A percentile compares a stretch with the other conserved stretches of the same genome.
phyloP scores from a whole-genome alignment of 2,797 vertebrate genomes.

The Dallia pectoralis region DNA sequence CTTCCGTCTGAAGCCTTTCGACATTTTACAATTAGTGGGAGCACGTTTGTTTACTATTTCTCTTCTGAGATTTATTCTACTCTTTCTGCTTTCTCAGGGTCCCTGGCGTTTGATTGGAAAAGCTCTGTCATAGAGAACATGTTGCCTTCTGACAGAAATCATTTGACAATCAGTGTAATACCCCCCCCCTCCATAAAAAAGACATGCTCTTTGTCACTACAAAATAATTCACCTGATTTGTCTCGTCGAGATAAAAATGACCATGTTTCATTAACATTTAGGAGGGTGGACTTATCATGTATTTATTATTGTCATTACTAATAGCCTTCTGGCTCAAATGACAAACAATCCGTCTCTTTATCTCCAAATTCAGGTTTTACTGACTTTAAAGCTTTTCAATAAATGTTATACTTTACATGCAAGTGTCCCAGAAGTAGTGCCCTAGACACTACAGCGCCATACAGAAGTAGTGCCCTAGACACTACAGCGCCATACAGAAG shows the following conservation, averaged over 20 bases:
- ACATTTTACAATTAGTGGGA: not conserved
- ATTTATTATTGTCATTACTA: not conserved
- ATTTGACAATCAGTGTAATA: not conserved
- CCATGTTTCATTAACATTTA: not conserved
- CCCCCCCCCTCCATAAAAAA: not conserved
- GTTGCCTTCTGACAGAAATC: too few relatives aligned
- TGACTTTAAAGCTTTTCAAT: not conserved
- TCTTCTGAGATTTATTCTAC: not conserved
- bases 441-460: too few relatives aligned
- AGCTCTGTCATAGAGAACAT: not conserved
- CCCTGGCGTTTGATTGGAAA: slow-evolving; percentile 4
- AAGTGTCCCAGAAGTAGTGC: not conserved
- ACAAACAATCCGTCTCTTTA: not conserved
- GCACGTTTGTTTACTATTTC: not conserved
- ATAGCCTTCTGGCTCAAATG: not conserved
- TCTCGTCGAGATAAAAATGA: too few relatives aligned
- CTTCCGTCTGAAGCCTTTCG: not conserved
- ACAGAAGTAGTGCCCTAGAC: too few relatives aligned
- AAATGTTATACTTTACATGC: not conserved
- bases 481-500: too few relatives aligned
- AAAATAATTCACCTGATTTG: too few relatives aligned
- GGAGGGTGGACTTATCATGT: not conserved
- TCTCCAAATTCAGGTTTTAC: not conserved
- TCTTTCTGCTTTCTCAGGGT: not conserved
- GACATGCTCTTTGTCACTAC: not conserved